phyloP scores from a whole-genome alignment of 1,140 invertebrate genomes.

The Wiebesia pumilae region DNA sequence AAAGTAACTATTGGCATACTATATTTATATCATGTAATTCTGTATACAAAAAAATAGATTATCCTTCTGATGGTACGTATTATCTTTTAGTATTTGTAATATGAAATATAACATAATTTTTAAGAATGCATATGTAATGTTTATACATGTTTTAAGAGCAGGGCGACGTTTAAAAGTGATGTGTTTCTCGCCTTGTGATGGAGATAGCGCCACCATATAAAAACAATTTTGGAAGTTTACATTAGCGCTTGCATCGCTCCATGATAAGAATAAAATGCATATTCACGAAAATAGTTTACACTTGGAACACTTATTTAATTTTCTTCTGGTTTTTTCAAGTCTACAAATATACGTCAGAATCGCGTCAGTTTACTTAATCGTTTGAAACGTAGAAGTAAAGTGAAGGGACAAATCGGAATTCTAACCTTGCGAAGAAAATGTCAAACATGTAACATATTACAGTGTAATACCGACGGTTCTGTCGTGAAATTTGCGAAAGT shows the following conservation, averaged over 20 bases:
- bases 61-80: too few species aligned
- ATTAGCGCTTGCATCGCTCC: not conserved
- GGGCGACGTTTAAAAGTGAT: not conserved
- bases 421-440: constrained; percentile 14
- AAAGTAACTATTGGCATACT: too few species aligned
- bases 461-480: not conserved
- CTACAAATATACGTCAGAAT: not conserved
- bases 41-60: too few species aligned
- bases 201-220: constrained; percentile 25
- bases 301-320: not conserved
- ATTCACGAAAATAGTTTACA: not conserved
- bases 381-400: not conserved
- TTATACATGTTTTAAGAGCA: too few species aligned
- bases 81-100: too few species aligned
- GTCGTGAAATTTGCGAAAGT: not conserved
- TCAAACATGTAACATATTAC: too few species aligned
- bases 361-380: not conserved
- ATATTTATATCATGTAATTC: too few species aligned
- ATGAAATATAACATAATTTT: too few species aligned
- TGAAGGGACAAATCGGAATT: not conserved
- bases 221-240: not conserved
- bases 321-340: not conserved
- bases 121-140: too few species aligned
- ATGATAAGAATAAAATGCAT: constrained; percentile 16
- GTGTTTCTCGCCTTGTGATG: not conserved